These are phyloP conservation scores for Cylloceria caligata DNA, from an alignment of 2,888 invertebrate genomes.

Conservation along the genomic window DNA sequence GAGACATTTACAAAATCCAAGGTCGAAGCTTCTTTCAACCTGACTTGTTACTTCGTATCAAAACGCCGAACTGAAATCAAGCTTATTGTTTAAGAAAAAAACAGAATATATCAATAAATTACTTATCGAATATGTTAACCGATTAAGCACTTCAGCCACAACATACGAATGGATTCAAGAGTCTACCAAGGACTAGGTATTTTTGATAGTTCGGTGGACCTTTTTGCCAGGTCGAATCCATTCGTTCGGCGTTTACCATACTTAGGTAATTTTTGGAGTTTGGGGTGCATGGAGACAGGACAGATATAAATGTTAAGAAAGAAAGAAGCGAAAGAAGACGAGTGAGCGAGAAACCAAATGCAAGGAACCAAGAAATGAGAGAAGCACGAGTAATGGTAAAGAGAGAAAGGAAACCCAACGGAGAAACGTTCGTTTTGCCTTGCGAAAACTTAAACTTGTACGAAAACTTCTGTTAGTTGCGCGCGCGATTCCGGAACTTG, in stretches of 20 bases:
- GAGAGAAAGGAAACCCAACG: conserved; percentile 22
- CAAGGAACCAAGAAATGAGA: conserved; percentile 47
- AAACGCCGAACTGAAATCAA: background rate
- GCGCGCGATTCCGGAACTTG: conserved; percentile 61
- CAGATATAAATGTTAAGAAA: background rate
- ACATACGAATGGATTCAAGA: background rate
- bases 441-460: conserved; percentile 64
- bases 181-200: background rate
- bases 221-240: conserved; percentile 21
- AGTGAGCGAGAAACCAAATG: conserved; percentile 34
- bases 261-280: background rate
- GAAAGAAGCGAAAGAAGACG: conserved; percentile 31
- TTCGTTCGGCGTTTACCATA: too few species aligned
- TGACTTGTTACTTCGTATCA: too few species aligned
- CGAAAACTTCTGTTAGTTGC: conserved; percentile 61
- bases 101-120: too few species aligned
- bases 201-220: too few species aligned
- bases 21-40: too few species aligned
- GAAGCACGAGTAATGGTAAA: conserved; percentile 28
- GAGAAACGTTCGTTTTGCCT: conserved; percentile 21
- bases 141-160: background rate
- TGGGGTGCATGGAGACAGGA: background rate
- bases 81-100: background rate
- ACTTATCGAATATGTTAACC: background rate
- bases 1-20: too few species aligned